A percentile compares a stretch with the other conserved stretches of the same genome.
phyloP scores from a whole-genome alignment of 23 tunicate genomes.

The Styela clava region DNA sequence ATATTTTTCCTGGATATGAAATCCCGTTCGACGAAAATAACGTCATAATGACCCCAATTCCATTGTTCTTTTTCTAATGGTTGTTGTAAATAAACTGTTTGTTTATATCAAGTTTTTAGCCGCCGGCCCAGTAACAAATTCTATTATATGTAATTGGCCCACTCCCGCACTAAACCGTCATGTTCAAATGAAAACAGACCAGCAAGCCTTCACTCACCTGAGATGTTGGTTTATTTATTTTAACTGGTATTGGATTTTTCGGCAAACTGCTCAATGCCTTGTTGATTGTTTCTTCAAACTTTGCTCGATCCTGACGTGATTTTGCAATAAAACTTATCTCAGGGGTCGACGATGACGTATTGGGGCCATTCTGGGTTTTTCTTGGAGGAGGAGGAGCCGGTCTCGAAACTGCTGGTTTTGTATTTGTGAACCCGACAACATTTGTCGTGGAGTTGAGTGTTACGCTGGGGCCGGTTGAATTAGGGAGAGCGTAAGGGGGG shows the following conservation, averaged over 20 bases:
- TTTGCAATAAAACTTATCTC: constrained; percentile 24
- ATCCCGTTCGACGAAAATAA: too few species aligned
- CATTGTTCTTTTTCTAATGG: too few species aligned
- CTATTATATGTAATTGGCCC: too few species aligned
- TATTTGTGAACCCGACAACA: not conserved
- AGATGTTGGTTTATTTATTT: not conserved
- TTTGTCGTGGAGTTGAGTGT: not conserved
- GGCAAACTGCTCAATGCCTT: constrained; percentile 86
- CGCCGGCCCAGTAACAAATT: too few species aligned
- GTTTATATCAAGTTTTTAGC: too few species aligned
- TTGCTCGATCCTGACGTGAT: constrained; percentile 56
- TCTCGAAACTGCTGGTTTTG: not conserved
- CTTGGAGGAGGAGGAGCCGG: not conserved
- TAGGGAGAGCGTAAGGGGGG: constrained; percentile 10
- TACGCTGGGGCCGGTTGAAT: not conserved
- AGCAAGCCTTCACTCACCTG: too few species aligned
- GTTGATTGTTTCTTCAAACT: constrained; percentile 82
- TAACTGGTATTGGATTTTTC: constrained; percentile 34
- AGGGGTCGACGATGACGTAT: not conserved
- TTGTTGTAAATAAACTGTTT: too few species aligned
- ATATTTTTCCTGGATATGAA: too few species aligned
- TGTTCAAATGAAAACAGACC: too few species aligned
- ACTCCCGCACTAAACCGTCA: too few species aligned
- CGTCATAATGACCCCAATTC: too few species aligned
- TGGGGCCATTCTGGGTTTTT: not conserved